Conservation (phyloP, 2,888 invertebrate genomes). For the Cancer borealis region DNA sequence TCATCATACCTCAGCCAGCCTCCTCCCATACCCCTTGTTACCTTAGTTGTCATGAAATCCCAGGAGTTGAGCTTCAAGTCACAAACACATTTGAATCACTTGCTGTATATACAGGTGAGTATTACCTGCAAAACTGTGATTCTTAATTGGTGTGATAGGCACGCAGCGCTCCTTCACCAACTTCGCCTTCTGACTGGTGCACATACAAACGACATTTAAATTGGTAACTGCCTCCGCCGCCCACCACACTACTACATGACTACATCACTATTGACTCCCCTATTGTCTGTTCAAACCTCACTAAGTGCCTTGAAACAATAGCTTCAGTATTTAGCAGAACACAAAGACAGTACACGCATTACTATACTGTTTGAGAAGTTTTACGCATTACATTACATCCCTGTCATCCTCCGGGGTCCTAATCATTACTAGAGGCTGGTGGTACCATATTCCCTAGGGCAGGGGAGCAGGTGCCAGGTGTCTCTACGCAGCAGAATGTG, state of each 20-base stretch:
- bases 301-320: neutral
- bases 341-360: neutral
- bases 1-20: neutral
- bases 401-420: neutral
- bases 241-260: neutral
- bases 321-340: neutral
- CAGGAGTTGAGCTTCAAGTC: neutral
- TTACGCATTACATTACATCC: neutral
- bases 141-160: neutral
- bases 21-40: neutral
- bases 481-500: neutral
- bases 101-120: neutral
- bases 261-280: too few species aligned
- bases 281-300: neutral
- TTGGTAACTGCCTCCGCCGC: neutral
- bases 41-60: neutral
- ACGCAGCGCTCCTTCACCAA: neutral
- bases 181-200: neutral
- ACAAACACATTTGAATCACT: neutral
- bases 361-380: neutral
- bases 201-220: neutral
- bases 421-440: neutral
- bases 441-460: neutral
- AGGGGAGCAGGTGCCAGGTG: conserved; percentile 13
- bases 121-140: neutral